phyloP scores from a whole-genome alignment of 2,113 vertebrate species.

The Rhodinocichla rosea region DNA sequence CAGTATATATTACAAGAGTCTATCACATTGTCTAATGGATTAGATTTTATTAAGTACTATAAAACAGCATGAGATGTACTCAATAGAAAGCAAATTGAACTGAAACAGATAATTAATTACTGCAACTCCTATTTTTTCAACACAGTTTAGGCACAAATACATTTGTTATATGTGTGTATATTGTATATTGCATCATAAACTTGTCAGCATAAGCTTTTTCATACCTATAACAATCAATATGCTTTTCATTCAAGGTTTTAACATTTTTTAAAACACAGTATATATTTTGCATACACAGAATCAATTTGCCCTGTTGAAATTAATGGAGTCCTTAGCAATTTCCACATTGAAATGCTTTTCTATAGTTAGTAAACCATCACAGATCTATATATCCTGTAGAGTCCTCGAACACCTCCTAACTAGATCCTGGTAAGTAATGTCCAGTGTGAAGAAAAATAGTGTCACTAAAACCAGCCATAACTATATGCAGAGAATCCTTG shows the following conservation, averaged over 20 bases:
- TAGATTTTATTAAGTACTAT: slow-evolving; percentile 80
- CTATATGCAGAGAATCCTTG: background rate
- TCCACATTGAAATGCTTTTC: background rate
- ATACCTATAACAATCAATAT: background rate
- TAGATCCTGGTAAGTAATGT: background rate
- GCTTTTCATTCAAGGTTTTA: slow-evolving; percentile 5
- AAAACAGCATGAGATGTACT: slow-evolving; percentile 62
- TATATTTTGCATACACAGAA: background rate
- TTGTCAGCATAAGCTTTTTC: background rate
- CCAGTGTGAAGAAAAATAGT: background rate
- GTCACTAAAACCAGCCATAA: background rate
- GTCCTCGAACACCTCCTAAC: background rate
- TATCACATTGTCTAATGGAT: slow-evolving; percentile 73
- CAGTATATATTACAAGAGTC: slow-evolving; percentile 71
- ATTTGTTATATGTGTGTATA: background rate
- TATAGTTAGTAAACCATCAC: background rate
- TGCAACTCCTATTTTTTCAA: slow-evolving; percentile 59
- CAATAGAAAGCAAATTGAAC: slow-evolving; percentile 71
- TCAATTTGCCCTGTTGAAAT: background rate
- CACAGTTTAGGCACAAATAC: background rate
- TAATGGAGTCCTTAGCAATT: background rate
- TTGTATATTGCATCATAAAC: slow-evolving; percentile 25
- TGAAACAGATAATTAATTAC: slow-evolving; percentile 77
- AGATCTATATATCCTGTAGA: background rate
- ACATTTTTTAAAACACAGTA: background rate